Base-by-base conservation (phyloP, 2,797 vertebrate genomes). In the Gastrophryne carolinensis region DNA sequence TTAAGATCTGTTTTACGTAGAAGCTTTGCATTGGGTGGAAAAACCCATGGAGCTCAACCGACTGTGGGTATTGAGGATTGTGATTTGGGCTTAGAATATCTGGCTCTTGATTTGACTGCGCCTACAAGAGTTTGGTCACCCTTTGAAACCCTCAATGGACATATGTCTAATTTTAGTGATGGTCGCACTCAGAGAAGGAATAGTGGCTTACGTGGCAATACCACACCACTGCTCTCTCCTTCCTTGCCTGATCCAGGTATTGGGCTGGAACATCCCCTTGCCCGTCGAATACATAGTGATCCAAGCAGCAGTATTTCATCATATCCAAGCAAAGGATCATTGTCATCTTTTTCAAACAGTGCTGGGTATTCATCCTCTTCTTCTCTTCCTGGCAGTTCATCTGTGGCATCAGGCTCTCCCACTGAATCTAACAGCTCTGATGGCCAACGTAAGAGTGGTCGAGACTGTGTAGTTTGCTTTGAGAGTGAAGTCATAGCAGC, bases 401-500 rank as follows among this genome's bases (percentile, higher is more conserved):
- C 89, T 0, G 84, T 84, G 10, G 1, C 89, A 0, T 91, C 95
- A 0, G 92, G 94, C 21, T 91, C 95, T 0, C 93, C 95, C 58
- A 93, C 94, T 5, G 97, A 98, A 84, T 93, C 96, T 0, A 76
- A 89, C 80, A 85, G 93, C 60, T 81, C 91, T 0, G 92, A 93
- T 0, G 89, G 91, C 53, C 81, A 87, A 81, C 49, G 89, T 85
- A 88, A 72, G 82, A 82, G 81, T 75, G 82, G 82, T 3, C 87
- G 95, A 17, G 97, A 98, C 88, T 99, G 96, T 83, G 94, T 94
- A 73, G 94, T 98, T 79, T 98, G 96, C 60, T 94, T 94, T 0
- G 96, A 98, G 86, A 98, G 96, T 13, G 96, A 98, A 89, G 97
- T 95, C 78, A 96, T 94, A 0, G 96, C 96, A 0, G 96, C 95